These are phyloP conservation scores for Etheostoma cragini DNA, from an alignment of 2,113 vertebrate genomes.

Conservation along the genomic window DNA sequence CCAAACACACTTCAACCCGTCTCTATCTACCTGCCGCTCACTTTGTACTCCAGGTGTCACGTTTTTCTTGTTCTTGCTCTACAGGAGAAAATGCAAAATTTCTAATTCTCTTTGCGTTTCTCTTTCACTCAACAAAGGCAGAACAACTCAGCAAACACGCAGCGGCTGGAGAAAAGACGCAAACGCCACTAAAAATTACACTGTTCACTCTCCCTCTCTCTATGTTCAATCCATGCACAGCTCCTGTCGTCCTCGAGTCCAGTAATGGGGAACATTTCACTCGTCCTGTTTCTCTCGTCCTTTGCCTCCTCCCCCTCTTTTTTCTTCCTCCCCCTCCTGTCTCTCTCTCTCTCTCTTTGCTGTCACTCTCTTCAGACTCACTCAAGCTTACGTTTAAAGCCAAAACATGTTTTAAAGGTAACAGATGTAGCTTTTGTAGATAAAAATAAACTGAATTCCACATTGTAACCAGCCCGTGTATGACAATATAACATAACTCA, in stretches of 20 bases:
- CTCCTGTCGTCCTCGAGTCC: slow-evolving; percentile 65
- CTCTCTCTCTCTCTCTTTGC: slow-evolving; percentile 38
- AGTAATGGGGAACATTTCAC: slow-evolving; percentile 73
- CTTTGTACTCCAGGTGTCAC: slow-evolving; percentile 56
- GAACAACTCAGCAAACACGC: slow-evolving; percentile 16
- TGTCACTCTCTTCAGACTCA: slow-evolving; percentile 66
- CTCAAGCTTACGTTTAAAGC: slow-evolving; percentile 45
- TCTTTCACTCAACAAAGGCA: too few relatives aligned
- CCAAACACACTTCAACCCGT: slow-evolving; percentile 8
- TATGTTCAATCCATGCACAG: slow-evolving; percentile 69
- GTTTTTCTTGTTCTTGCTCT: slow-evolving; percentile 42
- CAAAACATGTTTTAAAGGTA: slow-evolving; percentile 34
- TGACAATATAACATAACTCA: neutral
- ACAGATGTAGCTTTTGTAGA: neutral
- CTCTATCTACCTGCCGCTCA: slow-evolving; percentile 60
- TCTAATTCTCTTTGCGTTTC: slow-evolving; percentile 28
- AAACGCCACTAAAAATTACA: neutral
- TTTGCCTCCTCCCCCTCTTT: slow-evolving; percentile 73
- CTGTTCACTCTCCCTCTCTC: slow-evolving; percentile 26
- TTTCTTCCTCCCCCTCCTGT: slow-evolving; percentile 36
- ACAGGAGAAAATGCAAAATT: slow-evolving; percentile 12
- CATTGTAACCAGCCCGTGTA: neutral
- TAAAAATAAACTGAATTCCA: slow-evolving; percentile 10
- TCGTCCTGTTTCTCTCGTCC: slow-evolving; percentile 70
- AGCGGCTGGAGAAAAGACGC: slow-evolving; percentile 6